Conservation (phyloP, 1,140 invertebrate genomes). For the Drosophila triauraria region DNA sequence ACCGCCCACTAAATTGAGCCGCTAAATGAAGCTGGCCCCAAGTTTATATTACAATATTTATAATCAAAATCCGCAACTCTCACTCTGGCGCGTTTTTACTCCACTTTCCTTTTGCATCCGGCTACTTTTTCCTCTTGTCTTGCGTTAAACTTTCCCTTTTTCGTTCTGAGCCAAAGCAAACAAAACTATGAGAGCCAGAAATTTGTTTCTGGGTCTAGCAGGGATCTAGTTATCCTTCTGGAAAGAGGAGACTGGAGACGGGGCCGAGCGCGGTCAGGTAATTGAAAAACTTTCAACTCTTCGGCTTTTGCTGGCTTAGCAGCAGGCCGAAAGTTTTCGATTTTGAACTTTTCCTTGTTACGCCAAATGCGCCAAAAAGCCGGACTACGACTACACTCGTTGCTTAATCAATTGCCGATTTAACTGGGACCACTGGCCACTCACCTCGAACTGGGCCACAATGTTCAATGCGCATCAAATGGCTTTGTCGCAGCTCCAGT, state of each 20-base stretch:
- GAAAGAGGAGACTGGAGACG: slow-evolving; percentile 16
- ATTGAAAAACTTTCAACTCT: slow-evolving; percentile 76
- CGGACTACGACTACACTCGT: slow-evolving; percentile 15
- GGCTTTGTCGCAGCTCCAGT: slow-evolving; percentile 29
- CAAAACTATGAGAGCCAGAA: slow-evolving; percentile 47
- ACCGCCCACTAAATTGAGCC: slow-evolving; percentile 37
- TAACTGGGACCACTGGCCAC: slow-evolving; percentile 29
- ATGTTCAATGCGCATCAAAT: slow-evolving; percentile 47
- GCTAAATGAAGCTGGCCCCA: slow-evolving; percentile 15
- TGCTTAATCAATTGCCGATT: slow-evolving; percentile 71
- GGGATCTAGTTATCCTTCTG: slow-evolving; percentile 5
- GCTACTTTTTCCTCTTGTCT: slow-evolving; percentile 43
- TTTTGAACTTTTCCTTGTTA: slow-evolving; percentile 64
- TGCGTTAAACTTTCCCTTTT: slow-evolving; percentile 39
- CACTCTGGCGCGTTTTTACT: slow-evolving; percentile 19
- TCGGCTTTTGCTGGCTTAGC: slow-evolving; percentile 46
- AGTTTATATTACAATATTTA: slow-evolving; percentile 50
- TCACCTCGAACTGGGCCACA: slow-evolving; percentile 46
- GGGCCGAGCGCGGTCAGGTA: slow-evolving; percentile 57
- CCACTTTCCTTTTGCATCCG: slow-evolving; percentile 19
- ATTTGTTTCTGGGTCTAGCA: slow-evolving; percentile 42
- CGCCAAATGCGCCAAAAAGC: slow-evolving; percentile 41
- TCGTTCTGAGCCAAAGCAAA: slow-evolving; percentile 16
- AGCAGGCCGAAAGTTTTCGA: slow-evolving; percentile 53
- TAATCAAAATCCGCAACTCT: slow-evolving; percentile 42